phyloP scores from a whole-genome alignment of 2,113 vertebrate genomes.

The Lepidothrix coronata region DNA sequence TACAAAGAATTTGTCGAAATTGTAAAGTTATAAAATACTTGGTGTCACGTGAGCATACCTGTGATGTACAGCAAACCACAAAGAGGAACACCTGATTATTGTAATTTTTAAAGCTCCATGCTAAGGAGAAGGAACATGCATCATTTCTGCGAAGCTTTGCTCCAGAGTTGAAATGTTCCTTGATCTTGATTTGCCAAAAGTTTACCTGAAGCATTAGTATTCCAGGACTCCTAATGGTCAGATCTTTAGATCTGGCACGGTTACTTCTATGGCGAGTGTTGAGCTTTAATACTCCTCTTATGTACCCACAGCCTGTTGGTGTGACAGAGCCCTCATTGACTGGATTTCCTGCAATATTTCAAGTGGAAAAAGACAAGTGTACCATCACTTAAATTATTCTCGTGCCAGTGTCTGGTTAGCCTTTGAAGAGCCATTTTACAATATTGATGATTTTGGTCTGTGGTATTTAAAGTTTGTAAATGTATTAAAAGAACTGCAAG shows the following conservation, averaged over 20 bases:
- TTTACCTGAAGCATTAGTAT: neutral
- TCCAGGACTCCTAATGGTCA: rapidly evolving
- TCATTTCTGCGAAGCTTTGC: neutral
- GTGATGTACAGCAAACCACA: neutral
- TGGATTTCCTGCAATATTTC: neutral
- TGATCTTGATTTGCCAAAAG: neutral
- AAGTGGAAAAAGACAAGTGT: neutral
- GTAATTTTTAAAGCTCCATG: neutral
- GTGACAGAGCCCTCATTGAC: neutral
- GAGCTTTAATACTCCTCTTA: neutral
- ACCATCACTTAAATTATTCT: neutral
- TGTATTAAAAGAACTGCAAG: neutral
- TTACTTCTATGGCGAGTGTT: neutral
- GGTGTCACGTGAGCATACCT: neutral
- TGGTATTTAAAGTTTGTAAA: slow-evolving; percentile 2
- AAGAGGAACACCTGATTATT: neutral
- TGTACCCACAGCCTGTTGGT: neutral
- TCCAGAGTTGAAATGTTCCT: neutral
- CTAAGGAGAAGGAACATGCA: neutral
- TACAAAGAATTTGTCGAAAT: neutral
- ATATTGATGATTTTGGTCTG: neutral
- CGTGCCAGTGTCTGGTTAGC: neutral
- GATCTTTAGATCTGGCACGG: neutral
- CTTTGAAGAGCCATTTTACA: neutral
- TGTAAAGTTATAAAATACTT: neutral